A percentile compares a stretch with the other conserved stretches of the same genome.
These are phyloP conservation scores for Lumbricus terrestris DNA, from an alignment of 2,888 invertebrate genomes.

Conservation along the genomic window DNA sequence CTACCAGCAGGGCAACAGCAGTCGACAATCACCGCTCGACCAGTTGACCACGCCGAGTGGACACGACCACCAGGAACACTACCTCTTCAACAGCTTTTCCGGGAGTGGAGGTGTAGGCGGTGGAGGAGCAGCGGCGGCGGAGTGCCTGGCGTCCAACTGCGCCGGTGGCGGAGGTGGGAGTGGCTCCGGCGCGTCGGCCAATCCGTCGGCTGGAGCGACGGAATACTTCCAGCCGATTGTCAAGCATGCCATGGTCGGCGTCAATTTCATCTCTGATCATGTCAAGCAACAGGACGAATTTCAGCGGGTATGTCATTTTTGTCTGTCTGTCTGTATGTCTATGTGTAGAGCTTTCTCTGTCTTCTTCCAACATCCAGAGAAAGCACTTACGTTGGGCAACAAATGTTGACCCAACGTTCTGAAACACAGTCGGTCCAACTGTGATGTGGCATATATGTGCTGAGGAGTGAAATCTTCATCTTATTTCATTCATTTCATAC, in stretches of 20 bases:
- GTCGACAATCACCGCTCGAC: background rate
- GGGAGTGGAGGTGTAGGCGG: background rate
- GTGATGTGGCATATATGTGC: too few relatives aligned
- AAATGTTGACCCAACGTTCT: too few relatives aligned
- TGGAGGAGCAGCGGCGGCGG: too few relatives aligned
- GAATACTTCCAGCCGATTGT: slow-evolving; percentile 32
- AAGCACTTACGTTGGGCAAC: too few relatives aligned
- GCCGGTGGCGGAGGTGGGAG: background rate
- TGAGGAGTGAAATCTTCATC: too few relatives aligned
- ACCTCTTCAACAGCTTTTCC: slow-evolving; percentile 22
- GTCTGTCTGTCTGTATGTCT: too few relatives aligned
- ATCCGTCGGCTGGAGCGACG: background rate
- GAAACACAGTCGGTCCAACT: too few relatives aligned
- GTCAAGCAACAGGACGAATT: slow-evolving; percentile 42
- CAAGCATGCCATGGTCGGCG: slow-evolving; percentile 39
- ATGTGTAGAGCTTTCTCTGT: too few relatives aligned
- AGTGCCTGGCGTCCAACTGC: background rate
- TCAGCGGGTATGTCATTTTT: slow-evolving; percentile 34
- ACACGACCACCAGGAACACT: background rate
- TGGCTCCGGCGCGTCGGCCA: background rate
- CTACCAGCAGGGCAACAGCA: slow-evolving; percentile 1
- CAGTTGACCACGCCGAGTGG: background rate
- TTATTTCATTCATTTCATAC: too few relatives aligned
- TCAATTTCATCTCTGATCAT: slow-evolving; percentile 41
- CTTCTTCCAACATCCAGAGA: too few relatives aligned